Evolutionary conservation across 2,888 invertebrate genomes (phyloP).

Genomic region (Allygus modestus): DNA sequence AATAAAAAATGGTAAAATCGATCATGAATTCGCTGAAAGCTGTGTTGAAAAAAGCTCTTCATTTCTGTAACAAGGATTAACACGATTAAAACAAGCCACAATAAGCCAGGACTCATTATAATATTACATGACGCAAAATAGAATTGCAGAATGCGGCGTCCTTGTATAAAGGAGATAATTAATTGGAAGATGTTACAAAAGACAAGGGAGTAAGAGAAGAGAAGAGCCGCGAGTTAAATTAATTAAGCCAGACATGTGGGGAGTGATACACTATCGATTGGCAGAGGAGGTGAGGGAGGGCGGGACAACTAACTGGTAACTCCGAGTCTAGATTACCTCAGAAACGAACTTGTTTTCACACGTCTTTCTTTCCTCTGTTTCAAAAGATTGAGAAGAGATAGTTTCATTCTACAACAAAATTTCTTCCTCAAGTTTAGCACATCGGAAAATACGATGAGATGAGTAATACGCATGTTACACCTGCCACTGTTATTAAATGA

Average conservation of each 20-base stretch:
- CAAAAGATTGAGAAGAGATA: background rate
- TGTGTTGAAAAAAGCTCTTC: too few relatives aligned
- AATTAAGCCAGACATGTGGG: slow-evolving; percentile 46
- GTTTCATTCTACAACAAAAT: background rate
- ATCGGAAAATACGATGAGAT: background rate
- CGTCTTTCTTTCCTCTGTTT: background rate
- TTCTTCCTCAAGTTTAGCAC: background rate
- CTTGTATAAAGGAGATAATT: slow-evolving; percentile 4
- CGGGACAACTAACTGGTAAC: background rate
- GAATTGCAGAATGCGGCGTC: background rate
- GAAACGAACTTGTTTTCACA: slow-evolving; percentile 20
- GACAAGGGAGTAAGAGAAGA: slow-evolving; percentile 29
- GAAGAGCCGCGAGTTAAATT: slow-evolving; percentile 31
- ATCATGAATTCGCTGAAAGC: too few relatives aligned
- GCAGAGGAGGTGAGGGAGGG: background rate
- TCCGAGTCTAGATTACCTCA: slow-evolving; percentile 6
- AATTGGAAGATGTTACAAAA: slow-evolving; percentile 44
- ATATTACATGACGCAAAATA: background rate
- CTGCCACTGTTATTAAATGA: too few relatives aligned
- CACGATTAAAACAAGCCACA: too few relatives aligned
- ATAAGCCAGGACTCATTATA: background rate
- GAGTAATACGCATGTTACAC: too few relatives aligned
- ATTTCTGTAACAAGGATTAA: too few relatives aligned
- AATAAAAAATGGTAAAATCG: too few relatives aligned
- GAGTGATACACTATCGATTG: slow-evolving; percentile 46